phyloP scores from a whole-genome alignment of 2,113 vertebrate species.

The Cryptotis parvus region DNA sequence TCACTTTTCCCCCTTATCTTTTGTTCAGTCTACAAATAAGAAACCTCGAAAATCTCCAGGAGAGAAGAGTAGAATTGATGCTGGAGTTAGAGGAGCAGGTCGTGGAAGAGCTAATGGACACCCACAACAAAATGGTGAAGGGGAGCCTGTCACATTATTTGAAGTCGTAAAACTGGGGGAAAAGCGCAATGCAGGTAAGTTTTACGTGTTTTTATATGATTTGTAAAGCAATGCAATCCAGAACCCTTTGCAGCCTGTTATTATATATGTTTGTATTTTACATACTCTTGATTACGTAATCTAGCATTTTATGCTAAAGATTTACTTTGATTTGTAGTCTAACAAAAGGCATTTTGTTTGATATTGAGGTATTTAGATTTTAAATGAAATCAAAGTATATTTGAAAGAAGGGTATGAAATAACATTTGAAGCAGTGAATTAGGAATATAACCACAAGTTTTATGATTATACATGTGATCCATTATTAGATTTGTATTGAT shows the following conservation, averaged over 20 bases:
- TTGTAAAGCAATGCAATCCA: slow-evolving; percentile 1
- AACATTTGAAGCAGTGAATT: background rate
- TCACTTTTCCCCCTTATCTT: slow-evolving; percentile 76
- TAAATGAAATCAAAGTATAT: background rate
- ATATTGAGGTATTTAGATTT: background rate
- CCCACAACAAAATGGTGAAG: slow-evolving; percentile 95
- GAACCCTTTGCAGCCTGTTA: background rate
- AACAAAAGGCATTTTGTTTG: slow-evolving; percentile 39
- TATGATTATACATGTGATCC: background rate
- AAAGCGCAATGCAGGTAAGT: slow-evolving; percentile 98
- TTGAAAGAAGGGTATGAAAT: background rate
- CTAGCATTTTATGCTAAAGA: background rate
- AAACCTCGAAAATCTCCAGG: slow-evolving; percentile 94
- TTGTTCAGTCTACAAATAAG: slow-evolving; percentile 92
- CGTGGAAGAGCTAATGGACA: slow-evolving; percentile 95
- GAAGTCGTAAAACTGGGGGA: slow-evolving; percentile 97
- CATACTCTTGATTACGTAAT: background rate
- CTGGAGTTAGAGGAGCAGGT: slow-evolving; percentile 87
- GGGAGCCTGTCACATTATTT: slow-evolving; percentile 95
- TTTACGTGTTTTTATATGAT: slow-evolving; percentile 40
- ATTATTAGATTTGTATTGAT: too few species aligned
- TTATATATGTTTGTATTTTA: background rate
- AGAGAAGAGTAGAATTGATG: slow-evolving; percentile 91
- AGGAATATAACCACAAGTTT: slow-evolving; percentile 8
- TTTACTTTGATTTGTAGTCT: slow-evolving; percentile 13